These are phyloP conservation scores for Spongia lamella DNA, from an alignment of 37 sponge, comb jelly and placozoan species.

Conservation along the genomic window DNA sequence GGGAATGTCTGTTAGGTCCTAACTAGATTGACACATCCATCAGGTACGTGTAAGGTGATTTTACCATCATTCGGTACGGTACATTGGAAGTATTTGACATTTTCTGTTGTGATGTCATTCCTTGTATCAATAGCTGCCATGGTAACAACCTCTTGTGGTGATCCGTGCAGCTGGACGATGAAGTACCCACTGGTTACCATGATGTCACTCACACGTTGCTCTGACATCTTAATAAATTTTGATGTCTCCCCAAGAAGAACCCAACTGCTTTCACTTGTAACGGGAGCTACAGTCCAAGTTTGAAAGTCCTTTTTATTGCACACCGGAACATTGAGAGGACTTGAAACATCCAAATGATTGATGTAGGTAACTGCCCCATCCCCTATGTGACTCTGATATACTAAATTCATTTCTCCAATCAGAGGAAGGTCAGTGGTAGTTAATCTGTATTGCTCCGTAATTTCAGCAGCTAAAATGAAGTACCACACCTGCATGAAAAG, in stretches of 20 bases:
- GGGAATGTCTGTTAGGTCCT: too few species aligned
- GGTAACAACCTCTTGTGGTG: slow-evolving; percentile 55
- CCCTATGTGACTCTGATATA: slow-evolving; percentile 19
- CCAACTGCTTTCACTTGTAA: slow-evolving; percentile 30
- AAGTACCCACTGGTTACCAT: neutral
- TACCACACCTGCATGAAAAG: slow-evolving; percentile 36
- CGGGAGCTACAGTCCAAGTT: slow-evolving; percentile 57
- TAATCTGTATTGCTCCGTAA: slow-evolving; percentile 19
- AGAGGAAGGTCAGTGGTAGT: slow-evolving; percentile 51
- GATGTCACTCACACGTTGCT: slow-evolving; percentile 39
- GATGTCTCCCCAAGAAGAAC: slow-evolving; percentile 67
- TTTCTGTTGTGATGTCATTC: neutral
- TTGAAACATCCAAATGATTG: neutral
- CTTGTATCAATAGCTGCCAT: slow-evolving; percentile 15
- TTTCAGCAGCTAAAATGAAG: slow-evolving; percentile 61
- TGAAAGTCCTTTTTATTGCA: slow-evolving; percentile 50
- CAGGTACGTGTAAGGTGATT: too few species aligned
- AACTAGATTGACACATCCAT: too few species aligned
- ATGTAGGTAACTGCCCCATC: slow-evolving; percentile 21
- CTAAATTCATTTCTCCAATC: slow-evolving; percentile 12
- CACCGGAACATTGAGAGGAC: slow-evolving; percentile 11
- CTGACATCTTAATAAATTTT: slow-evolving; percentile 63
- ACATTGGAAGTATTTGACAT: too few species aligned
- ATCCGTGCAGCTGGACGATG: slow-evolving; percentile 41
- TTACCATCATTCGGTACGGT: too few species aligned